Base-by-base conservation (phyloP, 2,888 invertebrate species). In the Caradrina kadenii region DNA sequence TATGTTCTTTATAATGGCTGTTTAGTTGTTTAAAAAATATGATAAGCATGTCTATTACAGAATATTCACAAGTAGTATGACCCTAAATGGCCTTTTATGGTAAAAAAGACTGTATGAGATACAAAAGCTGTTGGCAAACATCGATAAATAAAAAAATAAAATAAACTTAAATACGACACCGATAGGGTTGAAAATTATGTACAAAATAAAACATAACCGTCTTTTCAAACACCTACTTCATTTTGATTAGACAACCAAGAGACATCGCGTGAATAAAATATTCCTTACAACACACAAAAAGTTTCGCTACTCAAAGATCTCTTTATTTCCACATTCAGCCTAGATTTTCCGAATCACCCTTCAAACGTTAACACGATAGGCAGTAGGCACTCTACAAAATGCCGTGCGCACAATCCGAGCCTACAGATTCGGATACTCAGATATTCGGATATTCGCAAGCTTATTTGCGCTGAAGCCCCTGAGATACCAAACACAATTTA, bases 401-500 rank as follows among this genome's bases (percentile, higher is more conserved):
- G 63, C 66, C 68, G 64, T 69, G 65, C 64, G 66, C 42, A 74
- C 68, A 67, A 81, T 54, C 64, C 62, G 13, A 60, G 72, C 62
- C 73, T 65, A 73, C 68, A 79, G 53, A 71, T 72, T 75, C 56
- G 66, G 56, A 75, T 73, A 70, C 73, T 80, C 56, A 58, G 64
- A 75, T 73, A 70, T 75, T 80, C 56, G 61, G 64, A 73, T 69
- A 82, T 74, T 73, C 75, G 63, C 71, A 76, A 79, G 83, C 81
- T 86, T 86, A 87, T 83, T 83, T 87, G 80, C 80, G 74, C 65
- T 73, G 69, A 74, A 81, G 77, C 78, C 80, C 80, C 78, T 63
- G 76, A 83, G 82, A 80, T 85, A 83, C 81, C 83, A 83, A 88
- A 88, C 80, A 86, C 89, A 92, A 91, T 91, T 91, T 86, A 84